Evolutionary conservation across 2,113 vertebrate genomes (phyloP), one percentile per base, ranked within the genome.

Genomic region (Tricholaema leucomelas): DNA sequence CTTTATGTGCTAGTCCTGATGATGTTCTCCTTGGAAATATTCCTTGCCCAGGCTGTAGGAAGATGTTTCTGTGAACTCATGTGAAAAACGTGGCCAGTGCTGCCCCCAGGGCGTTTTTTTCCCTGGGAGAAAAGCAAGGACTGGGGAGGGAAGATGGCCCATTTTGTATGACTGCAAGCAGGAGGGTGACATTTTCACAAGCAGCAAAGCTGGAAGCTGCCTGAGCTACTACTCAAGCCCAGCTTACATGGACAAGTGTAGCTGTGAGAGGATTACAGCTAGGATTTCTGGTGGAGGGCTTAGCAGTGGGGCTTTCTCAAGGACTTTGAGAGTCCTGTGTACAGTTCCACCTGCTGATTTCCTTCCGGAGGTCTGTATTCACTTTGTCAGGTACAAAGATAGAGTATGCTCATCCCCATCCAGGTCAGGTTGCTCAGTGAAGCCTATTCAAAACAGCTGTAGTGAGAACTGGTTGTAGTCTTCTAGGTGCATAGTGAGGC

Each of bases 381-480:
- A 18, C 40, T 11, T 66, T 30, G 20, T 16, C 33, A 61, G 33
- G 25, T 64, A 50, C 24, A 40, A 46, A 46, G n/a, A 23, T 15
- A 8, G 6, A 19, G 9, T 24, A 16, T 60, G 9, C 10, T 28
- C 33, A 23, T 71, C 27, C 12, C 36, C 17, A 27, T n/a, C 48
- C 30, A 42, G 56, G 12, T 54, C 40, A 63, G 76, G 55, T 31
- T 61, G 63, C 19, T 78, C 31, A 63, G 12, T 52, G 70, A 14
- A 24, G 20, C 27, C 35, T 61, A 5, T 4, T 2, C 38, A 56
- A 65, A 23, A 48, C 7, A 19, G 0, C 36, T 59, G 1, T 25
- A 16, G 15, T 58, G 36, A 46, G 23, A 81, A 65, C 3, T 30
- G 30, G 10, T 17, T 73, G 56, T n/a, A 31, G 15, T 3, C 8